Evolutionary conservation across 1,140 invertebrate genomes (phyloP).

Genomic region (Magallana angulata): DNA sequence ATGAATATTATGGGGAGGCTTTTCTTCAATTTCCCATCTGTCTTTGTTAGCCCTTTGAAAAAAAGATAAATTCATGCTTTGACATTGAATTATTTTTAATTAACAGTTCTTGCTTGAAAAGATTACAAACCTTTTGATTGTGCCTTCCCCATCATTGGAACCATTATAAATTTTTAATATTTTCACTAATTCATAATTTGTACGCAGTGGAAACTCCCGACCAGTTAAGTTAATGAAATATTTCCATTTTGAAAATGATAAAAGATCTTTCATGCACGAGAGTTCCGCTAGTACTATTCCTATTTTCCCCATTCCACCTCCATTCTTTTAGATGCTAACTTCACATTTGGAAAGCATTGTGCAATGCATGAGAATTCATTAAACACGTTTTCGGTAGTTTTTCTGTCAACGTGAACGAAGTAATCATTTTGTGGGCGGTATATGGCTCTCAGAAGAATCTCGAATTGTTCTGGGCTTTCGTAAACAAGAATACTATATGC

Average conservation of each 20-base stretch:
- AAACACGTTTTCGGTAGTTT: constrained; percentile 37
- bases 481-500: constrained; percentile 67
- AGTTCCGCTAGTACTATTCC: constrained; percentile 69
- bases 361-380: constrained; percentile 54
- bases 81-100: no score
- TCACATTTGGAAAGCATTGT: constrained; percentile 68
- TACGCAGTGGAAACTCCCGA: constrained; percentile 76
- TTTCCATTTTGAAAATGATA: constrained; percentile 68
- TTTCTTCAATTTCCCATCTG: constrained; percentile 3
- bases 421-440: constrained; percentile 74
- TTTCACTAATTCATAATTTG: constrained; percentile 71
- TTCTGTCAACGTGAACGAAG: constrained; percentile 73
- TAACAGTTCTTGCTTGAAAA: neutral
- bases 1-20: constrained; percentile 57
- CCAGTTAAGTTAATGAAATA: constrained; percentile 76
- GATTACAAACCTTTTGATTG: neutral
- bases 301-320: constrained; percentile 62
- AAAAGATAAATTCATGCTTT: neutral
- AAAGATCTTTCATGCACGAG: constrained; percentile 70
- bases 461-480: constrained; percentile 65
- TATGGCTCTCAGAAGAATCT: constrained; percentile 68
- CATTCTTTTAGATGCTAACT: constrained; percentile 58
- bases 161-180: constrained; percentile 59
- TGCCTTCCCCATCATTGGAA: neutral
- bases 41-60: neutral